Base-by-base conservation (phyloP, 2,113 vertebrate species). In the Mustela nigripes region DNA sequence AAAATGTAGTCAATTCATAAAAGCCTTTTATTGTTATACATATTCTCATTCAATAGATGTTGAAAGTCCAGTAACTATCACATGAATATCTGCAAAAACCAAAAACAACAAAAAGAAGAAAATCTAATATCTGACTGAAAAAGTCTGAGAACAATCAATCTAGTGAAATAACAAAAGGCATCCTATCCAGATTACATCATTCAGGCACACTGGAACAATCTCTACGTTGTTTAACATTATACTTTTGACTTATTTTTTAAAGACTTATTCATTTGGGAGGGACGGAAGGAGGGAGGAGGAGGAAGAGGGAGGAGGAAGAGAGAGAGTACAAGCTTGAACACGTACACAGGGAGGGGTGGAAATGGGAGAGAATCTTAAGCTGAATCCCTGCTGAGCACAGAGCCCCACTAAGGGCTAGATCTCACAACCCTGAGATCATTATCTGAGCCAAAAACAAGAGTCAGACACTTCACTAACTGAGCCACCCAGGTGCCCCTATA, bases 21-120 rank as follows among this genome's bases (percentile, higher is more conserved):
- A 7, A 88, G 62, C 11, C 21, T 65, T 93, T 95, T 91, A 95
- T n/a, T 69, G 67, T 50, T 82, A 79, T 2, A 87, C 12, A 63
- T 45, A 85, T 84, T 90, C 28, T 91, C 28, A 94, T 63, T 91
- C 26, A 58, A 65, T 22, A 83, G 16, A 92, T 2, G 2, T 15
- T 95, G 31, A 58, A 88, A 84, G 71, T 24, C 7, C 14, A 45
- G 48, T 15, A 81, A 91, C 58, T 56, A 76, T 15, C 22, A 71
- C 31, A 19, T 28, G 42, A 95, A n/a, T 71, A 33, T 48, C 71
- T 88, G 21, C 24, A 58, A 83, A 92, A 81, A 53, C 53, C 6
- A 69, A 58, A 60, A 78, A 58, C 1, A 95, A 50, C 21, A 89
- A 73, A 93, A 92, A 92, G 31, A 83, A 92, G 22, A 94, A 42